Conservation (phyloP, 2,888 invertebrate genomes). For the Eudemis profundana region DNA sequence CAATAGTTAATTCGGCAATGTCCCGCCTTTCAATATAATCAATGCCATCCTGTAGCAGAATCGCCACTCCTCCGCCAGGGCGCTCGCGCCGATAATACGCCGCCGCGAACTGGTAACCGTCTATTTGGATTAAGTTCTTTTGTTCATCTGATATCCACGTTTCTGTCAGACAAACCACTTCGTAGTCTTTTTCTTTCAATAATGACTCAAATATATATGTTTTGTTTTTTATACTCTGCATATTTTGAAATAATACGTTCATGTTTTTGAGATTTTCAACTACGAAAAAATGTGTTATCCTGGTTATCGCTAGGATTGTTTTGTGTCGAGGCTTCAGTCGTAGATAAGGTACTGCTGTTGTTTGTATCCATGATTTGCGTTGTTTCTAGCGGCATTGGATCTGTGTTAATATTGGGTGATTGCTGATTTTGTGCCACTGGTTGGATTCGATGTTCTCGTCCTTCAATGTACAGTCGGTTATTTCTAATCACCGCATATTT, state of each 20-base stretch:
- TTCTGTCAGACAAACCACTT: neutral
- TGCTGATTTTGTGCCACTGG: neutral
- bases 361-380: too few species aligned
- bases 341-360: too few species aligned
- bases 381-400: too few species aligned
- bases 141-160: neutral
- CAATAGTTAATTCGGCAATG: neutral
- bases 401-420: too few species aligned
- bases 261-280: too few species aligned
- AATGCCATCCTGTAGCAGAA: neutral
- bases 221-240: slow-evolving; percentile 11
- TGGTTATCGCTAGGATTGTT: too few species aligned
- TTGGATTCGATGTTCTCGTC: neutral
- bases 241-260: neutral
- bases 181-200: neutral
- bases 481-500: neutral
- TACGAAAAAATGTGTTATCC: too few species aligned
- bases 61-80: slow-evolving; percentile 6
- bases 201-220: neutral
- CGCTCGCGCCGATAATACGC: too few species aligned
- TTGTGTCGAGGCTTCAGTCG: too few species aligned
- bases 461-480: neutral
- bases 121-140: neutral
- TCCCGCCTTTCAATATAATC: slow-evolving; percentile 8
- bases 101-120: too few species aligned